Evolutionary conservation across 23 tunicate species (phyloP).

Genomic region (Aplidium turbinatum): DNA sequence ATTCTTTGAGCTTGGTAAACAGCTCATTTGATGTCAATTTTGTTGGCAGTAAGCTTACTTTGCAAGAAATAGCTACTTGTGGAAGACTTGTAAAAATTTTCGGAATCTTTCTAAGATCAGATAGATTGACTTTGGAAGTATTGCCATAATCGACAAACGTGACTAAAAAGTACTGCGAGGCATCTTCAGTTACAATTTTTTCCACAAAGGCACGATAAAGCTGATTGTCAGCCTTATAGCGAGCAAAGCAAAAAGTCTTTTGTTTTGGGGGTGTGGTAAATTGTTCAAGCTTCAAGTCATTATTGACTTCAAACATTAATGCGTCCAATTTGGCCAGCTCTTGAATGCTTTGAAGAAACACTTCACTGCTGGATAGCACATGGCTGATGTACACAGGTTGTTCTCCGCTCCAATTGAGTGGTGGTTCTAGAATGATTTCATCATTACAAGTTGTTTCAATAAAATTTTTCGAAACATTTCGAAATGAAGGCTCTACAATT

Average conservation of each 20-base stretch:
- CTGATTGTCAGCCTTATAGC: slow-evolving; percentile 46
- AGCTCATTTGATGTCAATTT: background rate
- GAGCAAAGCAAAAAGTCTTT: slow-evolving; percentile 12
- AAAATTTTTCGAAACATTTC: no score
- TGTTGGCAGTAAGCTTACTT: slow-evolving; percentile 7
- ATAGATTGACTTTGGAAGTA: slow-evolving; percentile 3
- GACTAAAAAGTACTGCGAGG: slow-evolving; percentile 14
- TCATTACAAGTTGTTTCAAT: no score
- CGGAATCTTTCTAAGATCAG: slow-evolving; percentile 4
- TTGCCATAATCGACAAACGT: slow-evolving; percentile 80
- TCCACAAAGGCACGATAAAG: slow-evolving; percentile 53
- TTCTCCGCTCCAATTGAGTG: slow-evolving; percentile 15
- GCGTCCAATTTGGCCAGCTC: slow-evolving; percentile 13
- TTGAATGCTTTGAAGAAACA: slow-evolving; percentile 45
- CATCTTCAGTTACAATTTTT: background rate
- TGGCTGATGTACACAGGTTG: slow-evolving; percentile 62
- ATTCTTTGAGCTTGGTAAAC: slow-evolving; percentile 30
- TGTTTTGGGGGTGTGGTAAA: slow-evolving; percentile 1
- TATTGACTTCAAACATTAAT: slow-evolving; percentile 35
- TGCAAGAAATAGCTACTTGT: slow-evolving; percentile 42
- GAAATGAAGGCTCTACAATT: no score
- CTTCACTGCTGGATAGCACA: slow-evolving; percentile 43
- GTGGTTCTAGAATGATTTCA: background rate
- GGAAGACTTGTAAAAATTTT: slow-evolving; percentile 18
- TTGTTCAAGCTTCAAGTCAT: slow-evolving; percentile 3